phyloP scores from a whole-genome alignment of 2,797 vertebrate genomes.

The Artibeus jamaicensis region DNA sequence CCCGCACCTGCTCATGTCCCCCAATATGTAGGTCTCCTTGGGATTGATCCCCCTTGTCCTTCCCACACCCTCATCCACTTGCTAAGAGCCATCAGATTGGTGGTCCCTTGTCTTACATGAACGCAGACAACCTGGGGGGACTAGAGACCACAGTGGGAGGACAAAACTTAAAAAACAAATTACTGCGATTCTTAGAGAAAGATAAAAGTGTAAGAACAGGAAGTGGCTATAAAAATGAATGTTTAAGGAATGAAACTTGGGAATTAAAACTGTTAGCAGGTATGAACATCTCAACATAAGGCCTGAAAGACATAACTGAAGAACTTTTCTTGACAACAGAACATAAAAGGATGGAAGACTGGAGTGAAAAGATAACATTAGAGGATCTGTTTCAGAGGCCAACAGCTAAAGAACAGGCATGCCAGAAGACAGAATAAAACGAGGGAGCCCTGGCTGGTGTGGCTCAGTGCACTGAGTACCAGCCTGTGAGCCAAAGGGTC shows the following conservation, averaged over 20 bases:
- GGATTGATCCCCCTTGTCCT: not conserved
- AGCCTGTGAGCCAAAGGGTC: too few species aligned
- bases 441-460: not conserved
- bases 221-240: not conserved
- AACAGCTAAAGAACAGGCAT: not conserved
- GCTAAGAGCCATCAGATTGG: not conserved
- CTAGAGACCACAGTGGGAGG: not conserved
- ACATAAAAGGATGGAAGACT: not conserved
- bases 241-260: not conserved
- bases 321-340: not conserved
- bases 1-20: not conserved
- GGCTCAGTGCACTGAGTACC: too few species aligned
- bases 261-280: not conserved
- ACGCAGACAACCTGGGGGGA: not conserved
- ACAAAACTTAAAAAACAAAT: constrained; percentile 2
- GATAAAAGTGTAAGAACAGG: not conserved
- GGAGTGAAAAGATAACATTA: not conserved
- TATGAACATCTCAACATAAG: not conserved
- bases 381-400: not conserved
- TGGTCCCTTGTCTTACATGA: not conserved
- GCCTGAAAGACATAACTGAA: not conserved
- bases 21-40: not conserved
- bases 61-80: not conserved
- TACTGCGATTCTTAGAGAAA: not conserved
- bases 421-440: not conserved